Evolutionary conservation across 1,140 invertebrate genomes (phyloP).

Genomic region (Drosophila elegans): DNA sequence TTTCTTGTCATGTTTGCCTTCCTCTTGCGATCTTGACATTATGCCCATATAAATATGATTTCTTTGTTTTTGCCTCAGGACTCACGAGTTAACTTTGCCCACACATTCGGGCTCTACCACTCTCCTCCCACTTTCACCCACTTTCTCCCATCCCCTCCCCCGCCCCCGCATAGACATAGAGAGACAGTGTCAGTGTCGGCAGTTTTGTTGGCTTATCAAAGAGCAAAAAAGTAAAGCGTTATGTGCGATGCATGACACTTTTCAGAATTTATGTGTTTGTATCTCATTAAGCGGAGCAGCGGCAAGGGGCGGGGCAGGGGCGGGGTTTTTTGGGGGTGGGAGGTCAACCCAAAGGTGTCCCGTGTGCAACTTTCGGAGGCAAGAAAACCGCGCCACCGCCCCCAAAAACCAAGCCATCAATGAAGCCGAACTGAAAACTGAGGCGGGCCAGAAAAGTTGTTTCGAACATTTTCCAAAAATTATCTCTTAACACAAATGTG

Average conservation of each 20-base stretch:
- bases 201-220: slow-evolving; percentile 76
- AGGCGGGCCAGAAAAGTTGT: slow-evolving; percentile 59
- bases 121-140: not conserved
- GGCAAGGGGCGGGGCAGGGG: not conserved
- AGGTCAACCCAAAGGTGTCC: slow-evolving; percentile 32
- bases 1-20: not conserved
- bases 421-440: slow-evolving; percentile 53
- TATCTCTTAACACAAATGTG: slow-evolving; percentile 81
- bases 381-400: slow-evolving; percentile 26
- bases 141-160: not conserved
- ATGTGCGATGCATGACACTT: slow-evolving; percentile 82
- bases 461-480: slow-evolving; percentile 75
- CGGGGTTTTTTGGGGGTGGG: not conserved
- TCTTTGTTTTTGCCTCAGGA: slow-evolving; percentile 33
- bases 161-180: slow-evolving; percentile 24
- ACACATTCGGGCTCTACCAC: not conserved
- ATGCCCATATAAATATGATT: slow-evolving; percentile 14
- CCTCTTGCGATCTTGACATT: slow-evolving; percentile 13
- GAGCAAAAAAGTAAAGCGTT: slow-evolving; percentile 72
- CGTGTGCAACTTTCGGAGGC: slow-evolving; percentile 37
- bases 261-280: slow-evolving; percentile 84
- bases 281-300: slow-evolving; percentile 77
- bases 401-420: slow-evolving; percentile 50
- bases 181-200: slow-evolving; percentile 37
- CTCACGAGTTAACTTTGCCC: slow-evolving; percentile 11